A percentile compares a stretch with the other conserved stretches of the same genome.
These are phyloP conservation scores for Zapus hudsonius DNA, from an alignment of 2,113 vertebrate species.

Conservation along the genomic window DNA sequence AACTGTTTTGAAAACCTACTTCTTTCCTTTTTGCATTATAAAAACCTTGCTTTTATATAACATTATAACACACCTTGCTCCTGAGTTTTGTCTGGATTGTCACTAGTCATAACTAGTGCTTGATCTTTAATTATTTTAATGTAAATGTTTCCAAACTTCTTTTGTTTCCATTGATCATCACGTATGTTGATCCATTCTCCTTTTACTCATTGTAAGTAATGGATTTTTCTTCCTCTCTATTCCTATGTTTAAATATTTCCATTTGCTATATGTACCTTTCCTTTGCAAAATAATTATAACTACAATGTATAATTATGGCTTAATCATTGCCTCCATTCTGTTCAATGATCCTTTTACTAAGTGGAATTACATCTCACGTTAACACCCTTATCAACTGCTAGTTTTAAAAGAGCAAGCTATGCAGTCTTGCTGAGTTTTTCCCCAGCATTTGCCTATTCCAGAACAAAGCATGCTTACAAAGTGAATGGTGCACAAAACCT, in stretches of 20 bases:
- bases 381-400: conserved; percentile 63
- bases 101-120: conserved; percentile 27
- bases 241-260: conserved; percentile 58
- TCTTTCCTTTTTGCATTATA: background rate
- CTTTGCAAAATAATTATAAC: conserved; percentile 62
- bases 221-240: conserved; percentile 41
- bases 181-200: conserved; percentile 44
- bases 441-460: conserved; percentile 82
- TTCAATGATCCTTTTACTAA: conserved; percentile 69
- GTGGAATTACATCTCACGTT: conserved; percentile 64
- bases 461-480: conserved; percentile 84
- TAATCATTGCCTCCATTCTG: conserved; percentile 59
- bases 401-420: conserved; percentile 77
- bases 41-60: conserved; percentile 60
- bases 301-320: conserved; percentile 44
- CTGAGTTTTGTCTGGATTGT: background rate
- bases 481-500: conserved; percentile 83
- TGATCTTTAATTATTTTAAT: conserved; percentile 50
- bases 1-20: background rate
- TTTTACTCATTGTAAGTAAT: conserved; percentile 50
- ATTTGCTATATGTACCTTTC: conserved; percentile 61
- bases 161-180: conserved; percentile 50
- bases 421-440: conserved; percentile 81
- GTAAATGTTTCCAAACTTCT: conserved; percentile 30
- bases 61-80: background rate